Evolutionary conservation across 2,888 invertebrate species (phyloP).

Genomic region (Napeogenes sylphis): DNA sequence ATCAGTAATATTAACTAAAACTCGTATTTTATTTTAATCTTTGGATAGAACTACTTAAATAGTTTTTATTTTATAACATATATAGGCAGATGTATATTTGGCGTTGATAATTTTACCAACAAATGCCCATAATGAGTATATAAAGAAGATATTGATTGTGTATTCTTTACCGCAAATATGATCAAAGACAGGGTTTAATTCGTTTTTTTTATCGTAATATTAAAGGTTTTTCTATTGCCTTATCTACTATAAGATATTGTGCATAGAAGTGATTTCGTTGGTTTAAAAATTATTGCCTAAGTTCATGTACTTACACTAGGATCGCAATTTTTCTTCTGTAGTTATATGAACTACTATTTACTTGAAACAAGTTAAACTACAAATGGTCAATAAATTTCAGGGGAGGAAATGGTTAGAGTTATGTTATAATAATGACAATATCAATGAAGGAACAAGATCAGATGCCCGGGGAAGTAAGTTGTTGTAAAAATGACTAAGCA

Average conservation of each 20-base stretch:
- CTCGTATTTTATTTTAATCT: slow-evolving; percentile 45
- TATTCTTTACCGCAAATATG: slow-evolving; percentile 29
- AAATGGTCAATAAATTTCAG: slow-evolving; percentile 17
- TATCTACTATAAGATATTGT: background rate
- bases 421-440: slow-evolving; percentile 73
- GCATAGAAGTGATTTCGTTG: slow-evolving; percentile 4
- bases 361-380: background rate
- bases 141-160: slow-evolving; percentile 35
- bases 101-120: background rate
- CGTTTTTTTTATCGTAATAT: slow-evolving; percentile 3
- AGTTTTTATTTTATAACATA: background rate
- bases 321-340: slow-evolving; percentile 7
- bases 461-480: slow-evolving; percentile 69
- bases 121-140: slow-evolving; percentile 20
- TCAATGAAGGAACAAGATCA: slow-evolving; percentile 75
- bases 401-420: slow-evolving; percentile 60
- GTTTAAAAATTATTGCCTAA: slow-evolving; percentile 1
- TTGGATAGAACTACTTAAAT: slow-evolving; percentile 30
- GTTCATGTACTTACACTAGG: slow-evolving; percentile 16
- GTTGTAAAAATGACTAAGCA: slow-evolving; percentile 1
- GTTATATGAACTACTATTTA: background rate
- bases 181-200: slow-evolving; percentile 22
- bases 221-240: background rate
- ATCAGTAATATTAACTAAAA: slow-evolving; percentile 66
- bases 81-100: slow-evolving; percentile 3